These are phyloP conservation scores for Campylomormyrus numenius DNA, from an alignment of 2,113 vertebrate genomes.

Conservation along the genomic window DNA sequence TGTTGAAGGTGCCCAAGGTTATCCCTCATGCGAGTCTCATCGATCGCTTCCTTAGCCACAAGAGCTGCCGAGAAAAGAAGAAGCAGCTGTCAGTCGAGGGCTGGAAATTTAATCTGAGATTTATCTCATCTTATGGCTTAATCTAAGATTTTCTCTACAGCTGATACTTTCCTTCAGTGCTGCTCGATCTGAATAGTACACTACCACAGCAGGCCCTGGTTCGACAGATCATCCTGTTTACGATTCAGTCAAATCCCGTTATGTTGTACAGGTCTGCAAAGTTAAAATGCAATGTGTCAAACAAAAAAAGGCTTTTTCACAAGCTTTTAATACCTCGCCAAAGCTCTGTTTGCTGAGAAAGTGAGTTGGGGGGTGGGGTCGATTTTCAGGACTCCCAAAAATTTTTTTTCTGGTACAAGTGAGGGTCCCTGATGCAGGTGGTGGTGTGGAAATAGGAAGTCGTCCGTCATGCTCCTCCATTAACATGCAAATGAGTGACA, in stretches of 20 bases:
- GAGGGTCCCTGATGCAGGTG: background rate
- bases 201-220: background rate
- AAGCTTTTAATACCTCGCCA: background rate
- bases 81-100: background rate
- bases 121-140: background rate
- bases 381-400: background rate
- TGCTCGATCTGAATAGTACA: background rate
- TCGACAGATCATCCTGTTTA: background rate
- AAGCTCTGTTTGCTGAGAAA: background rate
- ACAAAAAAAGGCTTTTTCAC: background rate
- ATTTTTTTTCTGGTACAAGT: background rate
- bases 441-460: background rate
- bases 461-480: slow-evolving; percentile 48
- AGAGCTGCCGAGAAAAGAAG: background rate
- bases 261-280: background rate
- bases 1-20: background rate
- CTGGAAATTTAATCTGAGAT: background rate
- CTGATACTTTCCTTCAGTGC: background rate
- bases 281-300: background rate
- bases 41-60: background rate
- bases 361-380: background rate
- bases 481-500: slow-evolving; percentile 60
- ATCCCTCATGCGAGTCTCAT: background rate
- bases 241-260: background rate
- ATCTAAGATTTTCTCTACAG: background rate